Base-by-base conservation (phyloP, 2,888 invertebrate genomes). In the Dioctria rufipes region DNA sequence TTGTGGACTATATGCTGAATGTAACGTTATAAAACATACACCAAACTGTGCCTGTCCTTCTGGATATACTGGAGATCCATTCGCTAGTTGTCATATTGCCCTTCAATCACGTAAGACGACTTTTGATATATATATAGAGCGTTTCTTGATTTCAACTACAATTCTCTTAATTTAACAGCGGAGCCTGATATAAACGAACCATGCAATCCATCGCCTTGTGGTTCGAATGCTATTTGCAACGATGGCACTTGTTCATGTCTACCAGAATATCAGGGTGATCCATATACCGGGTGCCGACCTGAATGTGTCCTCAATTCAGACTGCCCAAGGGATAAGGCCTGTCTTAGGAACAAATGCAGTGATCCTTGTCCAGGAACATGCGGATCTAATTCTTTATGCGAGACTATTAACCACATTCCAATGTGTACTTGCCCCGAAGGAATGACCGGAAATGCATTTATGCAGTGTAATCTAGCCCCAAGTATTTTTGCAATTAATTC, bases 361-460 rank as follows among this genome's bases (percentile, higher is more conserved):
- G 93, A 95, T 88, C 94, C 95, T 49, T 95, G 94, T 84, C 92
- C 91, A 40, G 93, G 92, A 81, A 93, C 93, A 5, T 95, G 95
- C 87, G 94, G 94, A 51, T 87, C 90, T 69, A 92, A 92, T 85
- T 94, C 95, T n/a, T 87, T 92, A 71, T 95, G 95, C 85, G 92
- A 92, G 84, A 93, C 94, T 5, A 91, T 93, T 69, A 93, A 93
- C 85, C 94, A 95, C 85, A 91, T 93, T 40, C 93, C 94, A 6
- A 92, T 92, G 87, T 94, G 94, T 85, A 92, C 91, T 82, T 94
- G 94, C 85, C 84, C 89, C 60, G 84, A 87, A 80, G 91, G 91
- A 42, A 92, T 91, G 85, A 90, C 90, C 61, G 94, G 94, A 79
- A 92, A 94, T 90, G 93, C 94, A 11, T 93, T 93, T 85, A 86